Evolutionary conservation across 2,888 invertebrate species (phyloP).

Genomic region (Drosophila recens): DNA sequence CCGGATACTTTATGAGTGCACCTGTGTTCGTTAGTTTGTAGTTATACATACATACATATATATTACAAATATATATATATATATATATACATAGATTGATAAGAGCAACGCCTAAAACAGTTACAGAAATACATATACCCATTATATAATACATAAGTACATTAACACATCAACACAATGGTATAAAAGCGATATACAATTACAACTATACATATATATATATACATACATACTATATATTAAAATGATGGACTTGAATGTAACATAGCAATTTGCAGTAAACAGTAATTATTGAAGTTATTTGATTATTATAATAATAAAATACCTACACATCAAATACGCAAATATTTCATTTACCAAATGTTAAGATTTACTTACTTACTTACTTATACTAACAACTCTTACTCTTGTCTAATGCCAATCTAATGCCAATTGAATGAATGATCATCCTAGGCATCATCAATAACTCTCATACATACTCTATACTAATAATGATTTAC

Average conservation of each 20-base stretch:
- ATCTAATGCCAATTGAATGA: constrained; percentile 14
- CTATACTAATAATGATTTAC: not conserved
- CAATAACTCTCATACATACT: not conserved
- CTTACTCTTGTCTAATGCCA: not conserved
- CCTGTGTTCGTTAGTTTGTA: constrained; percentile 81
- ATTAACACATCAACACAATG: constrained; percentile 10
- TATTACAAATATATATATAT: not conserved
- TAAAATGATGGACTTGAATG: constrained; percentile 42
- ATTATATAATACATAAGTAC: constrained; percentile 13
- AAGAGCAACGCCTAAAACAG: constrained; percentile 43
- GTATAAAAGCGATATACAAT: constrained; percentile 25
- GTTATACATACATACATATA: constrained; percentile 29
- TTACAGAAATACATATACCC: constrained; percentile 14
- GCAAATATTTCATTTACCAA: constrained; percentile 66
- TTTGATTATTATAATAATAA: constrained; percentile 67
- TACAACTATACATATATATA: constrained; percentile 25
- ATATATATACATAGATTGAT: constrained; percentile 22
- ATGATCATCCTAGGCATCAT: constrained; percentile 9
- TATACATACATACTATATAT: no score
- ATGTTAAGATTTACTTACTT: constrained; percentile 12
- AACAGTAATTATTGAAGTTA: constrained; percentile 48
- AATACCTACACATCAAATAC: constrained; percentile 66
- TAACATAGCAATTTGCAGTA: constrained; percentile 46
- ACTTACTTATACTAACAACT: no score
- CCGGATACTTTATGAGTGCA: constrained; percentile 80